Base-by-base conservation (phyloP, 2,797 vertebrate species). In the Adelosebastes latens region DNA sequence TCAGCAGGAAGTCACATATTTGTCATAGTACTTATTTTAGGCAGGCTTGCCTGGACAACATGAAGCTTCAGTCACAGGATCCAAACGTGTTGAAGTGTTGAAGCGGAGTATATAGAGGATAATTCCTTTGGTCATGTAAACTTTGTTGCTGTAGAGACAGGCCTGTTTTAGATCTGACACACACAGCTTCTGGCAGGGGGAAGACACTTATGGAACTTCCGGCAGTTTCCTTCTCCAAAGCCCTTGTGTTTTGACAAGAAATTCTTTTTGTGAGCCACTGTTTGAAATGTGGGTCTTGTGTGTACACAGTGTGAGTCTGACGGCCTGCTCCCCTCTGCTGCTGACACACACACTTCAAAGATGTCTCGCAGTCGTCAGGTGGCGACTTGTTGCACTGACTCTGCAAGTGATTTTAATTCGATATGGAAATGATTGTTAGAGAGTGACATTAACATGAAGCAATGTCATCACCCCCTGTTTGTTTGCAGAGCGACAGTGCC, bases 171-270 rank as follows among this genome's bases (percentile, higher is more conserved):
- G 68, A 89, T 90, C 91, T 80, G 74, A 80, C 84, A 81, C 88
- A 81, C 75, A 70, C 72, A 67, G 84, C 82, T 88, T 80, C 89
- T 92, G 76, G 86, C 81, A 83, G 25, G 80, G 42, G 82, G 90
- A 91, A 87, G 92, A 93, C 92, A 91, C 92, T 95, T 89, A 77
- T 72, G 77, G 81, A 87, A 89, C 92, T 94, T 95, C 94, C 93
- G 93, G 93, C 89, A 90, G 87, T 84, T 93, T 93, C 87, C 76
- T 92, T 86, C 89, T 92, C 90, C 72, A 76, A 90, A 91, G 82
- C 81, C 71, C 25, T 70, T 74, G 42, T 95, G 93, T 95, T 96
- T 93, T 95, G 93, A 95, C 93, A 95, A 92, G 87, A 83, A 88
- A 94, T 93, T 95, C 90, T 87, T 93, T 84, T 71, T 65, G 87